Evolutionary conservation across 2,797 vertebrate species (phyloP), one percentile per base, ranked within the genome.

Genomic region (Enteromius radiatus): DNA sequence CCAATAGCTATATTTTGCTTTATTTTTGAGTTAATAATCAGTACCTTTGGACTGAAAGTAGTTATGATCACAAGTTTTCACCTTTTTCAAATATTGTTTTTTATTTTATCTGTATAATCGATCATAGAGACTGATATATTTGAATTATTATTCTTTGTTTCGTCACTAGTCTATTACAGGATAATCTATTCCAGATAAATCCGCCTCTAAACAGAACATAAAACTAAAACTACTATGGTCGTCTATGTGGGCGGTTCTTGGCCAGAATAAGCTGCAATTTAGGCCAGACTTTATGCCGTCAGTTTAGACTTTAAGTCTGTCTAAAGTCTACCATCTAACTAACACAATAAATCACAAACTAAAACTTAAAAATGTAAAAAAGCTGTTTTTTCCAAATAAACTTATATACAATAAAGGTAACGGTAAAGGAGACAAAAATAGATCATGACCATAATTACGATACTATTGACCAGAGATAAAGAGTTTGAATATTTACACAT

Each of bases 211-310:
- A 75, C 8, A 8, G 33, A 76, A 75, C 52, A 75, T 75, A 59
- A 75, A 75, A 75, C 73, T 52, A 75, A 75, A 75, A 76, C 52
- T 59, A 76, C 52, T 59, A 59, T 75, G 73, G 52, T 41, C 15
- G 73, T 73, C 69, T 73, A 52, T 73, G 69, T 76, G 23, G 73
- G 52, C n/a, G 14, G 73, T 76, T 59, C 73, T 76, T 76, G 73
- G 73, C n/a, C 33, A 59, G 52, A 76, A 76, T 76, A 76, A 76
- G n/a, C 52, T 26, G 33, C 73, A 76, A 76, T 76, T 59, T 59
- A 36, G 73, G 33, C 52, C 14, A 76, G 73, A 76, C 73, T 76
- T 76, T 41, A 76, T 76, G 73, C 52, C 52, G 52, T 76, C 52
- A 5, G n/a, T 41, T 54, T 76, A 76, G 61, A 64, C 28, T 4